These are phyloP conservation scores for Chromis chromis DNA, from an alignment of 2,797 vertebrate genomes.

Conservation along the genomic window DNA sequence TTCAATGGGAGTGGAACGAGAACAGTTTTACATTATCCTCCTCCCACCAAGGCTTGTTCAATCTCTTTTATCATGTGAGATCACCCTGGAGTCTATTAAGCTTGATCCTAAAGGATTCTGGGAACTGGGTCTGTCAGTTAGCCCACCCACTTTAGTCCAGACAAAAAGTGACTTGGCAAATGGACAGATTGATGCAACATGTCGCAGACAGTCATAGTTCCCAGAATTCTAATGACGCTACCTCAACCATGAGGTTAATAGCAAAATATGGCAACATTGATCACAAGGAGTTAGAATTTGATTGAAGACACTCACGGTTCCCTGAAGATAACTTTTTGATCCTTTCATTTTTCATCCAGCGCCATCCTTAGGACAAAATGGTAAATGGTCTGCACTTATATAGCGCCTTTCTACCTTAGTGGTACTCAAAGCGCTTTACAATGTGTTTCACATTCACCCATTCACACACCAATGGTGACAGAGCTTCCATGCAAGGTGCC, in stretches of 20 bases:
- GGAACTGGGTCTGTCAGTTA: not conserved
- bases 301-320: not conserved
- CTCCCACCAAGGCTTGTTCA: not conserved
- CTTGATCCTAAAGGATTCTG: slow-evolving; percentile 22
- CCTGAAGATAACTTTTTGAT: not conserved
- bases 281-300: not conserved
- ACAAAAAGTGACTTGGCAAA: not conserved
- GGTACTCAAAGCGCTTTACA: too few relatives aligned
- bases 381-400: too few relatives aligned
- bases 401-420: too few relatives aligned
- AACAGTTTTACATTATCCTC: slow-evolving; percentile 37
- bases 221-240: not conserved
- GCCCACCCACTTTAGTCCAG: not conserved
- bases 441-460: too few relatives aligned
- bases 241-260: too few relatives aligned
- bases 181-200: not conserved
- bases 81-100: slow-evolving; percentile 25
- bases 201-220: not conserved
- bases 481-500: too few relatives aligned
- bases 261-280: not conserved
- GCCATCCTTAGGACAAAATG: too few relatives aligned
- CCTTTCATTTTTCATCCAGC: not conserved
- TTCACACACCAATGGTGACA: too few relatives aligned
- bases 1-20: slow-evolving; percentile 23
- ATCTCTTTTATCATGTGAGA: slow-evolving; percentile 32